Evolutionary conservation across 2,113 vertebrate species (phyloP), one percentile per base, ranked within the genome.

Genomic region (Ctenodactylus gundi): DNA sequence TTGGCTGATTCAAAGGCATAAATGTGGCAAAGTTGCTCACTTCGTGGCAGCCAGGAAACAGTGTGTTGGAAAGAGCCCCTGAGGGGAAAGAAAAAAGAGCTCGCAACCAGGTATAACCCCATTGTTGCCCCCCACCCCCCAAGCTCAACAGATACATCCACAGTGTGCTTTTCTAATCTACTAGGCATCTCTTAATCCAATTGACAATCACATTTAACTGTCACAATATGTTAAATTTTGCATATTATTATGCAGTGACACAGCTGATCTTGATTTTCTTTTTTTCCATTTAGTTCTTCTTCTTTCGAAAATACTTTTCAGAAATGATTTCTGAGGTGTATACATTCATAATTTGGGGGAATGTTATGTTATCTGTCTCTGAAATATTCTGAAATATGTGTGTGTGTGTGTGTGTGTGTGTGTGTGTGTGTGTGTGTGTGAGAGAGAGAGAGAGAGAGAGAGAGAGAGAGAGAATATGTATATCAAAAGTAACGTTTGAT

Each of bases 121-220:
- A 1, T 6, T 8, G 13, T 12, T 1, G 3, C 27, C 15, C 41
- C 41, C 11, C 2, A 6, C 27, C 15, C 41, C 41, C 11, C 13
- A 4, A 15, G 36, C 68, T 34, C 41, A 46, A 25, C 39, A 29
- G 25, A 31, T 44, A 73, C 23, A 13, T 13, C 41, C 41, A 29
- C 13, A 3, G 15, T 27, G 68, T 25, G 21, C 70, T 20, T 31
- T 31, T 29, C 25, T 14, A 14, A 7, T 15, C 13, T 31, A 29
- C 14, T 29, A 27, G 41, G 41, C 41, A 29, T 13, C 41, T 46
- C 27, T 46, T 73, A 72, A 46, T 18, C 70, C 41, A 31, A 27
- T 29, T 14, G 41, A 29, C 4, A 72, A 29, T 29, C 25, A 25
- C 39, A 70, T 14, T 27, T 41, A 27, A 46, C 6, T 44, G 68